A percentile compares a stretch with the other conserved stretches of the same genome.
Conservation (phyloP, 2,888 invertebrate species). For the Agriopis aurantiaria region DNA sequence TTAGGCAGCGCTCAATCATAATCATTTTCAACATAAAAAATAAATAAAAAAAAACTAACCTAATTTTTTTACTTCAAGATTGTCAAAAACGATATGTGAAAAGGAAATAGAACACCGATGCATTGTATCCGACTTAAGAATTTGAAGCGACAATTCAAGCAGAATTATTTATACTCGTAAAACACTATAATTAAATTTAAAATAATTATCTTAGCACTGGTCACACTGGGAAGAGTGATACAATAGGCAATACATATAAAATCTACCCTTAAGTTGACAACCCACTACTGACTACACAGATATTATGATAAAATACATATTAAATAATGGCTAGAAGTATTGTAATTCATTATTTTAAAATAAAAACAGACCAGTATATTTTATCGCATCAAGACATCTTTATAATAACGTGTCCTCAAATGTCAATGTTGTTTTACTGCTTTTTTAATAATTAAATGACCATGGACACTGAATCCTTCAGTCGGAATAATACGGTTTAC, state of each 20-base stretch:
- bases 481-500: no score
- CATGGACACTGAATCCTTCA: no score
- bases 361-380: no score
- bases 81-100: not conserved
- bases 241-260: not conserved
- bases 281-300: slow-evolving; percentile 16
- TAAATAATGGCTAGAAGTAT: no score
- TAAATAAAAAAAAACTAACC: no score
- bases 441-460: no score
- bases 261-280: slow-evolving; percentile 26
- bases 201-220: slow-evolving; percentile 11
- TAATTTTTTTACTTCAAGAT: no score
- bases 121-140: slow-evolving; percentile 7
- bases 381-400: no score
- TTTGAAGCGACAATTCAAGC: slow-evolving; percentile 10
- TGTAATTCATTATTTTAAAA: not conserved
- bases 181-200: slow-evolving; percentile 4
- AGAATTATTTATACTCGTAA: not conserved
- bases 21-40: no score
- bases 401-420: no score
- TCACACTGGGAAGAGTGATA: slow-evolving; percentile 12
- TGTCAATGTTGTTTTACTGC: no score
- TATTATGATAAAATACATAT: not conserved
- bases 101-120: not conserved
- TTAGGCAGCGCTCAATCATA: no score